Base-by-base conservation (phyloP, 2,797 vertebrate genomes). In the Nothura maculosa region DNA sequence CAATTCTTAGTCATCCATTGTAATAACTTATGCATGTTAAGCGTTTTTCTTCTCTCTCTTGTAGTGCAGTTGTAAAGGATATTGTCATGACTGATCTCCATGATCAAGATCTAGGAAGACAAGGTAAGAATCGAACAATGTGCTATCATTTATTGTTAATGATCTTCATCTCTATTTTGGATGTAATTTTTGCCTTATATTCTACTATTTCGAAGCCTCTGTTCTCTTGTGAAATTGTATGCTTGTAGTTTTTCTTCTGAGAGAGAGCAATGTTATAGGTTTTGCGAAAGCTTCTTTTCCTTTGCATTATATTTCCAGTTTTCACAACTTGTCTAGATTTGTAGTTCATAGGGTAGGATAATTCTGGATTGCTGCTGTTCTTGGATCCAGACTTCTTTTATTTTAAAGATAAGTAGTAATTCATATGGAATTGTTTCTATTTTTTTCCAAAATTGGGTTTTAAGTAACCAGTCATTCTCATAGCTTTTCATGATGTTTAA, bases 401-500 rank as follows among this genome's bases (percentile, higher is more conserved):
- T 21, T 40, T 61, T 22, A 27, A 14, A 38, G 9, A 21, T 32
- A 50, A 68, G 42, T 15, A 52, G 27, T 75, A 81, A 68, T 30
- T 12, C 13, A 9, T 34, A 2, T 32, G 57, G 43, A 57, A 8
- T 0, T 0, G 0, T 11, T 68, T 62, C 15, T 63, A 15, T 2
- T 10, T 10, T 45, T 89, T 69, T 61, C 4, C 8, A 13, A 50
- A 58, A 16, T 5, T 70, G 4, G 5, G 5, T 70, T 81, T 19
- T 21, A 43, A 11, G 10, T 55, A 22, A 13, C 36, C 22, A 38
- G 17, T 27, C n/a, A n/a, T 45, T 22, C 54, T 81, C 17, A 25
- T 0, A 0, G 15, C 3, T n/a, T 45, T 61, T 67, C 4, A 2
- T 25, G 75, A 28, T 27, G 75, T 32, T 4, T 20, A 64, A 0